These are phyloP conservation scores for Calliphora vomitoria DNA, from an alignment of 2,888 invertebrate species.

Conservation along the genomic window DNA sequence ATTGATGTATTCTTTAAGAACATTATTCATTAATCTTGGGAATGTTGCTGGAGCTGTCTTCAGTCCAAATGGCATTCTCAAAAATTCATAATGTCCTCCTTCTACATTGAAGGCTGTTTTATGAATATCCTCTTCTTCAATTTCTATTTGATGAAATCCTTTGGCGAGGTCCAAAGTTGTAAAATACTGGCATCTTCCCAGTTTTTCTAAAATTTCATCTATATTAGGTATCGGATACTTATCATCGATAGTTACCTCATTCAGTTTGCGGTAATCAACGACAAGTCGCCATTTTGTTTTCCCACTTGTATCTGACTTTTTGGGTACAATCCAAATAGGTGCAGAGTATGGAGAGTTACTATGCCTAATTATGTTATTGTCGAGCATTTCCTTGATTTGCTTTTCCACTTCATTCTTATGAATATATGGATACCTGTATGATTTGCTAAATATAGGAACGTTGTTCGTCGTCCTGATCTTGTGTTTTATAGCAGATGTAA, in stretches of 20 bases:
- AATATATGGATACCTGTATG: not conserved
- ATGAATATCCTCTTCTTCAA: not conserved
- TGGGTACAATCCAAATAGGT: constrained; percentile 28
- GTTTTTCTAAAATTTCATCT: constrained; percentile 35
- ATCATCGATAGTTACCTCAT: constrained; percentile 30
- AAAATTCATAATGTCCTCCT: constrained; percentile 53
- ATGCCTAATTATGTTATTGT: not conserved
- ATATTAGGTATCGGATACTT: constrained; percentile 49
- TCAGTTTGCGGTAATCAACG: constrained; percentile 48
- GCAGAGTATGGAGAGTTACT: not conserved
- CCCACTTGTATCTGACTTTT: constrained; percentile 1
- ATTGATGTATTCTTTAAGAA: constrained; percentile 12
- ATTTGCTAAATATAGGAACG: not conserved
- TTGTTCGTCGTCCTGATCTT: not conserved
- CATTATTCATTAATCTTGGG: constrained; percentile 44
- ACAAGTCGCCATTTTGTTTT: constrained; percentile 49
- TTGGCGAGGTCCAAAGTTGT: not conserved
- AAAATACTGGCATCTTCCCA: constrained; percentile 28
- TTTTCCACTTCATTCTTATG: not conserved
- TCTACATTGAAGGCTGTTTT: constrained; percentile 58
- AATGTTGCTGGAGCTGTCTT: constrained; percentile 48
- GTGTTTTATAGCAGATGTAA: not conserved
- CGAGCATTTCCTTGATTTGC: not conserved
- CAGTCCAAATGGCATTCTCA: constrained; percentile 43
- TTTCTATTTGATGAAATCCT: constrained; percentile 44